phyloP scores from a whole-genome alignment of 92 coral and sea anemone genomes.

The Ricordea florida region DNA sequence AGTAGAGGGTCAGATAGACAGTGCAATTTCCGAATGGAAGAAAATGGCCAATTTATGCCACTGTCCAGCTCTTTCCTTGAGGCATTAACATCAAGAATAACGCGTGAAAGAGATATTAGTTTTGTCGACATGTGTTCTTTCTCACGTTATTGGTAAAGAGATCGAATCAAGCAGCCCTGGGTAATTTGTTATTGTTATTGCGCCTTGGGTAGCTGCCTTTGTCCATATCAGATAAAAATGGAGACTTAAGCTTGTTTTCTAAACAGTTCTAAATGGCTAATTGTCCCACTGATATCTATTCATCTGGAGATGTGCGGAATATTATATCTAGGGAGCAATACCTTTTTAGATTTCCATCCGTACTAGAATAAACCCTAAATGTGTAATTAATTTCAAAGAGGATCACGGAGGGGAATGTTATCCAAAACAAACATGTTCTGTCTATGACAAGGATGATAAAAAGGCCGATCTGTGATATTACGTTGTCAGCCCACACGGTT shows the following conservation, averaged over 20 bases:
- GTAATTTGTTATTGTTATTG: slow-evolving; percentile 11
- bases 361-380: not conserved
- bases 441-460: not conserved
- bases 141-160: too few species aligned
- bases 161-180: too few species aligned
- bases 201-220: slow-evolving; percentile 9
- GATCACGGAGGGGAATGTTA: slow-evolving; percentile 11
- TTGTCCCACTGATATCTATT: not conserved
- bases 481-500: not conserved
- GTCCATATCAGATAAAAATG: not conserved
- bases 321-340: slow-evolving; percentile 4
- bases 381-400: not conserved
- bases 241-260: too few species aligned
- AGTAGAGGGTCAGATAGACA: too few species aligned
- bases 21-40: too few species aligned
- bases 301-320: slow-evolving; percentile 1
- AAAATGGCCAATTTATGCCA: too few species aligned
- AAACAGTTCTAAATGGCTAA: too few species aligned
- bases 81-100: too few species aligned
- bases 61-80: too few species aligned
- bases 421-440: not conserved
- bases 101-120: too few species aligned
- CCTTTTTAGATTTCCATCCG: not conserved
- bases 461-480: not conserved
- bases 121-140: too few species aligned